A percentile compares a stretch with the other conserved stretches of the same genome.
These are phyloP conservation scores for Dreissena polymorpha DNA, from an alignment of 1,140 invertebrate genomes.

Conservation along the genomic window DNA sequence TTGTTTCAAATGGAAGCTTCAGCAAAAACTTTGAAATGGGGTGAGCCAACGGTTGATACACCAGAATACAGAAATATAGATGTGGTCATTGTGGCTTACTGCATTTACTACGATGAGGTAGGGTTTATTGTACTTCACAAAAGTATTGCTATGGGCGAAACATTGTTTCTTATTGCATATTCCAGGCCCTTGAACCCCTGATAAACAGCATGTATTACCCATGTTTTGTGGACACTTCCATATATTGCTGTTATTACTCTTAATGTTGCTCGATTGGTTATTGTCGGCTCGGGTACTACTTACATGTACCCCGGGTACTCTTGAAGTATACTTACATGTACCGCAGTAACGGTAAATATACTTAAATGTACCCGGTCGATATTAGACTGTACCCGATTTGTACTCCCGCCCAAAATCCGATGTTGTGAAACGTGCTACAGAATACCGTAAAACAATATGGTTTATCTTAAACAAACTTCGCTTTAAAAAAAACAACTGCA, in stretches of 20 bases:
- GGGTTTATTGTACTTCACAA: neutral
- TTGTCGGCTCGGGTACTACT: too few relatives aligned
- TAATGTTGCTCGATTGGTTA: too few relatives aligned
- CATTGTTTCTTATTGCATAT: constrained; percentile 25
- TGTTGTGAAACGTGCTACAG: too few relatives aligned
- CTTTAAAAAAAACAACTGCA: too few relatives aligned
- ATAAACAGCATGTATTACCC: constrained; percentile 66
- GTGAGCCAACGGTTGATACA: constrained; percentile 63
- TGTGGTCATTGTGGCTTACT: constrained; percentile 86
- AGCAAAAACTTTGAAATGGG: constrained; percentile 83
- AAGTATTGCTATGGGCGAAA: neutral
- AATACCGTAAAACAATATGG: too few relatives aligned
- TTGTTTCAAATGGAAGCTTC: constrained; percentile 82
- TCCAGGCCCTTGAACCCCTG: constrained; percentile 73
- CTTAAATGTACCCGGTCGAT: too few relatives aligned
- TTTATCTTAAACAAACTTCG: too few relatives aligned
- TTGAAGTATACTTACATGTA: too few relatives aligned
- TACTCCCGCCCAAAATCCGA: too few relatives aligned
- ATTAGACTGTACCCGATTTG: too few relatives aligned
- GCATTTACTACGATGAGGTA: constrained; percentile 85
- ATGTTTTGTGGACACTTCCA: constrained; percentile 56
- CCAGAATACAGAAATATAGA: constrained; percentile 80
- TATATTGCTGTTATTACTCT: constrained; percentile 70
- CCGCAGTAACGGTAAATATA: too few relatives aligned
- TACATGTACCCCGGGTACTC: too few relatives aligned